Evolutionary conservation across 2,113 vertebrate genomes (phyloP), one percentile per base, ranked within the genome.

Genomic region (Podarcis cretensis): DNA sequence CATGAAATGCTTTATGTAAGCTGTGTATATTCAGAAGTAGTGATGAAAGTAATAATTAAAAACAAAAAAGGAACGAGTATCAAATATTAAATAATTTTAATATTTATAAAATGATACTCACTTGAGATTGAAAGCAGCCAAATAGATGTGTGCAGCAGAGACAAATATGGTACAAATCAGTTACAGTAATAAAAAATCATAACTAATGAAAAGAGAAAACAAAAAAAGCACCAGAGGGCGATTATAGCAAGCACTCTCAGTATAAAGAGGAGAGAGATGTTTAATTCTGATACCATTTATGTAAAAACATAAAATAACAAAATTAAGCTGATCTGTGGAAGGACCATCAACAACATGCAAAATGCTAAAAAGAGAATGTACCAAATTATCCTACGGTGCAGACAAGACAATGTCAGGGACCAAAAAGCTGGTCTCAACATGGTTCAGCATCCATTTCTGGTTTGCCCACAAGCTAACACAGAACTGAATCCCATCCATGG

Each of bases 131-230:
- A 96, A 92, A 96, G 95, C 97, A 96, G 98, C 98, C 98, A 95
- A 95, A 96, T 97, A 97, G 96, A 94, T 96, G 96, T 96, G 97
- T 97, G 97, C 97, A 98, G 97, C 97, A 96, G 97, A 97, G 97
- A 96, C 96, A 98, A 98, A 98, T 84, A 98, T 92, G 97, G 98
- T 92, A 98, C 96, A 99, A 98, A 98, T 98, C 97, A 99, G 98
- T 99, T 98, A 98, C 95, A 98, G 97, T 96, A 97, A 95, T 98
- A 86, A 97, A 97, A 96, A 97, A 94, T 90, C 81, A 95, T 75
- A 90, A 87, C 21, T 30, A 91, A 85, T 40, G 87, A 2, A 35
- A 63, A 93, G 92, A 91, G 87, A 89, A 54, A 59, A 65, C 20
- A 32, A 63, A 25, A 30, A 66, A 68, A 8, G 65, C 59, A 78